These are phyloP conservation scores for Typhlichthys eigenmanni DNA, from an alignment of 2,797 vertebrate genomes.

Conservation along the genomic window DNA sequence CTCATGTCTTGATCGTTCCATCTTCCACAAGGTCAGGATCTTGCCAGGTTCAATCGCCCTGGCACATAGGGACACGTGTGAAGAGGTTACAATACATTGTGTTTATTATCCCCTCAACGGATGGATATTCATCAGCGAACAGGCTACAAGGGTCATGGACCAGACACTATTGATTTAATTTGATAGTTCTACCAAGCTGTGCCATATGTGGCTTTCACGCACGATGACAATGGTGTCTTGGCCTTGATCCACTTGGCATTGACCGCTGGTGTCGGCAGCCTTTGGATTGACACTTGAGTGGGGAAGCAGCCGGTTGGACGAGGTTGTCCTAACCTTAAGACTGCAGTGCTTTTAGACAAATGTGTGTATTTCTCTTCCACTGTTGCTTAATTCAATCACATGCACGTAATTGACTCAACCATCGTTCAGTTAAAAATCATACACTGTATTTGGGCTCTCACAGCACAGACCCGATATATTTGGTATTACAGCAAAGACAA, in stretches of 20 bases:
- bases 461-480: slow-evolving; percentile 4
- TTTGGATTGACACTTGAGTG: background rate
- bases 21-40: slow-evolving; percentile 50
- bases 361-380: slow-evolving; percentile 7
- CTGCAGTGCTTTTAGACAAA: background rate
- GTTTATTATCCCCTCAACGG: slow-evolving; percentile 12
- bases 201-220: slow-evolving; percentile 24
- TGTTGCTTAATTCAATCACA: slow-evolving; percentile 15
- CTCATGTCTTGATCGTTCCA: slow-evolving; percentile 43
- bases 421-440: background rate
- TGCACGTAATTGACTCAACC: background rate
- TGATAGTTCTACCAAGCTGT: slow-evolving; percentile 36
- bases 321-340: slow-evolving; percentile 45
- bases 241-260: slow-evolving; percentile 15
- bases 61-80: slow-evolving; percentile 30
- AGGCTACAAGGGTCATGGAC: slow-evolving; percentile 42
- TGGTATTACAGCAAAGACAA: background rate
- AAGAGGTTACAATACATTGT: slow-evolving; percentile 11
- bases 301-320: slow-evolving; percentile 25
- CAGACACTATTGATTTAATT: slow-evolving; percentile 39
- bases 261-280: slow-evolving; percentile 10
- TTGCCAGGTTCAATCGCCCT: slow-evolving; percentile 55
- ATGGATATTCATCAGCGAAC: slow-evolving; percentile 53
- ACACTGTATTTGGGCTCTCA: background rate
- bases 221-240: slow-evolving; percentile 10